Evolutionary conservation across 1,140 invertebrate species (phyloP), one percentile per base, ranked within the genome.

Genomic region (Zophobas atratus): DNA sequence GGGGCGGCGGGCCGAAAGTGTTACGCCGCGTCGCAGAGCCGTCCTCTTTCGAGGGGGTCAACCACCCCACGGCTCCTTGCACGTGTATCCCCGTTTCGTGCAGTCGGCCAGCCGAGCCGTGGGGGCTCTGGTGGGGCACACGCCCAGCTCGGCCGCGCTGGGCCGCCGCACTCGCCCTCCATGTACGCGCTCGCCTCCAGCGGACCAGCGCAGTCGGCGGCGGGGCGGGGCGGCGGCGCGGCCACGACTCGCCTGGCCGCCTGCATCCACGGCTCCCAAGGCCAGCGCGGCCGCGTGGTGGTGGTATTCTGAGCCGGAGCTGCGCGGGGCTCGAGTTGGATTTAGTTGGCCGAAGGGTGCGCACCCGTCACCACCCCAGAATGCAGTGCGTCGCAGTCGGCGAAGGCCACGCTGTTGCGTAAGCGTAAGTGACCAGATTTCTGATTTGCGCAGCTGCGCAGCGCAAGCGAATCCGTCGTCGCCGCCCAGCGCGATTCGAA

Each of bases 21-120:
- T 84, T 84, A 84, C 84, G 80, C 81, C 71, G 79, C 84, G 84
- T 86, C 85, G 83, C 85, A 85, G 85, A 86, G 85, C 85, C 84
- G 85, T 85, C 84, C 85, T 85, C 85, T 84, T 85, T 85, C 83
- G 75, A 80, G 84, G 82, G 85, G 85, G 85, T 86, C 85, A 86
- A 83, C 85, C 83, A 85, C 85, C 85, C 84, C 83, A 84, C 83
- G 80, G 77, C 78, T 78, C 77, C 79, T 79, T 83, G 81, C 85
- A 84, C 84, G 85, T 85, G 85, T 86, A 84, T 85, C 85, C 84
- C 85, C 84, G 82, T 85, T 84, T 83, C 73, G 41, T 53, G 70
- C 73, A 81, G 71, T 79, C 55, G 78, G 51, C 78, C 82, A 77
- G 74, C 70, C 72, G 60, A 60, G 67, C 71, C 71, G 72, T 72